phyloP scores from a whole-genome alignment of 1,140 invertebrate species.

The Panagrolaimus sp. region DNA sequence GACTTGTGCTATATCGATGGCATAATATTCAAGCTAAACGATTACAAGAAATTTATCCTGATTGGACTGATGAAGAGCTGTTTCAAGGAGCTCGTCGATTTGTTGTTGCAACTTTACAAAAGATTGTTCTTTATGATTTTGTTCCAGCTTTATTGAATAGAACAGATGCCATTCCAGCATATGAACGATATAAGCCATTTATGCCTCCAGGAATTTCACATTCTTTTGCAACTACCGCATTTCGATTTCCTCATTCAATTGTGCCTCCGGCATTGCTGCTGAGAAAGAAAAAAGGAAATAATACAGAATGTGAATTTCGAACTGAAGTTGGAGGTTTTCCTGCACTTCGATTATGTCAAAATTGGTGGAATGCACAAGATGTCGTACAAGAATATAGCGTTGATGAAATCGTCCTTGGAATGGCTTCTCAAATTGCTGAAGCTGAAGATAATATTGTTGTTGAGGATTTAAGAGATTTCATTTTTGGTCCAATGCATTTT shows the following conservation, averaged over 20 bases:
- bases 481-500: constrained; percentile 96
- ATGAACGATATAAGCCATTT: constrained; percentile 75
- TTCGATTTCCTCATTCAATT: constrained; percentile 86
- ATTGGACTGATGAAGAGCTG: constrained; percentile 86
- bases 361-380: constrained; percentile 97
- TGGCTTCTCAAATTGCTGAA: constrained; percentile 88
- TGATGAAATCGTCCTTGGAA: constrained; percentile 79
- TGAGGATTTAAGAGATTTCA: constrained; percentile 85
- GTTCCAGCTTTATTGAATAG: constrained; percentile 76
- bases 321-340: constrained; percentile 74
- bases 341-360: constrained; percentile 84
- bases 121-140: constrained; percentile 93
- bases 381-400: constrained; percentile 74
- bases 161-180: constrained; percentile 49
- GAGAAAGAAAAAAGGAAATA: constrained; percentile 65
- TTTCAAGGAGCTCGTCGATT: constrained; percentile 81
- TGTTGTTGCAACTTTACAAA: constrained; percentile 89
- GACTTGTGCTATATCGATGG: constrained; percentile 87
- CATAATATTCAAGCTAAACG: constrained; percentile 82
- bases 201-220: constrained; percentile 90
- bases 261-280: constrained; percentile 56
- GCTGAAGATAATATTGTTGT: constrained; percentile 85
- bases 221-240: constrained; percentile 93
- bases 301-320: constrained; percentile 63
- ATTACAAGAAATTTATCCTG: constrained; percentile 73